These are phyloP conservation scores for Pegoplata infirma DNA, from an alignment of 2,888 invertebrate species.

Conservation along the genomic window DNA sequence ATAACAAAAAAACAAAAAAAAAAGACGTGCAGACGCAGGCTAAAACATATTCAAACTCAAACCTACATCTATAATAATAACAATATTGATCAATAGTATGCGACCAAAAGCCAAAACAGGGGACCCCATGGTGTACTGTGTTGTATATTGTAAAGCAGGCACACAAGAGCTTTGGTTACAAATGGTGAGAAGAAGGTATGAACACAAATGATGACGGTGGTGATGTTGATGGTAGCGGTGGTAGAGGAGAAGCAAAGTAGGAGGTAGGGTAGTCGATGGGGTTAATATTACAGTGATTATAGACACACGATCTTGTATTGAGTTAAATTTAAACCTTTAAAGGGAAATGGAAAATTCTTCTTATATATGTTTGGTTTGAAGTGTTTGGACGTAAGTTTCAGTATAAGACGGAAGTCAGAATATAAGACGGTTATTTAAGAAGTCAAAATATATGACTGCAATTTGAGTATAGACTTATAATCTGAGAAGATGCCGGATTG, in stretches of 20 bases:
- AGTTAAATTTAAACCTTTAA: conserved; percentile 63
- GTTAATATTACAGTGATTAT: conserved; percentile 75
- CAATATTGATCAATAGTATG: conserved; percentile 25
- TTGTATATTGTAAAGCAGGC: conserved; percentile 12
- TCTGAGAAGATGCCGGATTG: no score
- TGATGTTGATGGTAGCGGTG: not conserved
- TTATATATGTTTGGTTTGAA: no score
- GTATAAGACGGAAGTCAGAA: no score
- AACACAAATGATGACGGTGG: conserved; percentile 7
- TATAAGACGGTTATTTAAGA: no score
- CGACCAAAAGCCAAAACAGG: conserved; percentile 34
- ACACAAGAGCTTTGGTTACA: conserved; percentile 25
- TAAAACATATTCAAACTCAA: conserved; percentile 29
- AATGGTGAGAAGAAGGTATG: conserved; percentile 33
- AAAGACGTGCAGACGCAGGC: conserved; percentile 61
- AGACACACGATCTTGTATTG: conserved; percentile 72
- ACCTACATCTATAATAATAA: conserved; percentile 27
- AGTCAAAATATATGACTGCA: no score
- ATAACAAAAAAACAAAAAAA: conserved; percentile 12
- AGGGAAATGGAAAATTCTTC: no score
- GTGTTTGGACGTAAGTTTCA: no score
- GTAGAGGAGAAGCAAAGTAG: not conserved
- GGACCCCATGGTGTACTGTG: conserved; percentile 49
- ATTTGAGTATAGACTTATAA: no score
- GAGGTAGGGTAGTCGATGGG: conserved; percentile 67